Evolutionary conservation across 2,888 invertebrate species (phyloP).

Genomic region (Rhagophthalmus giganteus): DNA sequence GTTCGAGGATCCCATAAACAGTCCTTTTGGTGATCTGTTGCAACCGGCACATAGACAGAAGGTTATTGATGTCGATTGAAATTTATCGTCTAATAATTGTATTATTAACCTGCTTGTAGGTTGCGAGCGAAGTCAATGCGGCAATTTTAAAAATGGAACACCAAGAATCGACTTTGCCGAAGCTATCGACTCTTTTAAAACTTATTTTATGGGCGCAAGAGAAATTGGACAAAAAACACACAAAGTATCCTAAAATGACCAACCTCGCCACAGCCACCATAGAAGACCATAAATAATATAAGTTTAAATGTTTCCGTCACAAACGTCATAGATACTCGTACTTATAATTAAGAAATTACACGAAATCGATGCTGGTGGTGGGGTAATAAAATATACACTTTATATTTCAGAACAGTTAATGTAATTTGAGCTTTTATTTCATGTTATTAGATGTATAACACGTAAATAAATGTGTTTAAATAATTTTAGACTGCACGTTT

Average conservation of each 20-base stretch:
- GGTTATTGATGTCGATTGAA: too few species aligned
- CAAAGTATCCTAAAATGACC: conserved; percentile 95
- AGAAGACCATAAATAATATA: conserved; percentile 68
- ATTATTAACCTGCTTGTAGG: conserved; percentile 59
- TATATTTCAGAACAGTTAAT: too few species aligned
- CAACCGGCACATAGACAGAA: conserved; percentile 93
- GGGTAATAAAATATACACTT: too few species aligned
- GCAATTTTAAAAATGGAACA: conserved; percentile 96
- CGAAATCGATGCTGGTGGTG: not conserved
- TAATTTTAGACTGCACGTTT: too few species aligned
- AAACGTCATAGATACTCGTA: conserved; percentile 20
- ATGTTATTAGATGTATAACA: too few species aligned
- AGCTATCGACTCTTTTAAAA: conserved; percentile 87
- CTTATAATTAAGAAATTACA: conserved; percentile 13
- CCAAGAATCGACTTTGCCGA: conserved; percentile 86
- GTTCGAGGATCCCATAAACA: conserved; percentile 93
- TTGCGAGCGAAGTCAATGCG: conserved; percentile 96
- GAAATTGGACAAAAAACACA: conserved; percentile 90
- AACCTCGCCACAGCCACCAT: conserved; percentile 85
- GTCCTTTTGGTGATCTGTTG: conserved; percentile 93
- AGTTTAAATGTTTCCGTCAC: conserved; percentile 24
- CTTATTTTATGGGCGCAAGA: conserved; percentile 96
- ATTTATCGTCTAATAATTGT: too few species aligned
- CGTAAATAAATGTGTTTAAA: too few species aligned
- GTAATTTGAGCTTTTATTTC: too few species aligned